A percentile compares a stretch with the other conserved stretches of the same genome.
Conservation (phyloP, 2,113 vertebrate species). For the Cettia cetti region DNA sequence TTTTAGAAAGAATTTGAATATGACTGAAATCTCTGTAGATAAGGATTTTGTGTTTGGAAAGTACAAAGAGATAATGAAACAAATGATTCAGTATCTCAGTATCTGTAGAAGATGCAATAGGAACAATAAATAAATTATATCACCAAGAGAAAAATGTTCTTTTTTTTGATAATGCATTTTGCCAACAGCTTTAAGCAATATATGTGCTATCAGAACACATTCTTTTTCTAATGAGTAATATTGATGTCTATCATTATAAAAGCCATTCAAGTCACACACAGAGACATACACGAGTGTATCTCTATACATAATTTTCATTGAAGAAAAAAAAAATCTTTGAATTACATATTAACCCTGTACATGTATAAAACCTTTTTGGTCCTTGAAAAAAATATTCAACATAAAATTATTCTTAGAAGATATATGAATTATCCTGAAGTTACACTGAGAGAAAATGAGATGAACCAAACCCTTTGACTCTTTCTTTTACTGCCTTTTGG, state of each 20-base stretch:
- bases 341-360: neutral
- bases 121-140: constrained; percentile 10
- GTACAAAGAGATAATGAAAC: constrained; percentile 5
- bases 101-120: neutral
- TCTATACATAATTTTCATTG: neutral
- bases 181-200: neutral
- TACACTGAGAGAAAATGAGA: neutral
- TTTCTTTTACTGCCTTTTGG: neutral
- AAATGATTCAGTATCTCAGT: neutral
- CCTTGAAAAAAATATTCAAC: neutral
- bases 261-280: neutral
- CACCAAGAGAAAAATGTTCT: neutral
- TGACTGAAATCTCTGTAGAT: neutral
- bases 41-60: neutral
- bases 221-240: neutral
- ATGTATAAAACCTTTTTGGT: neutral
- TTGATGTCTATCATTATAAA: neutral
- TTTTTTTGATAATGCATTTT: neutral
- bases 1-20: neutral
- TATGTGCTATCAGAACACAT: neutral
- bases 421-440: neutral
- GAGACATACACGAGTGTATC: neutral
- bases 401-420: neutral
- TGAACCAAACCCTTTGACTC: neutral
- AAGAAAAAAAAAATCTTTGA: neutral